Evolutionary conservation across 2,113 vertebrate species (phyloP).

Genomic region (Trinectes maculatus): DNA sequence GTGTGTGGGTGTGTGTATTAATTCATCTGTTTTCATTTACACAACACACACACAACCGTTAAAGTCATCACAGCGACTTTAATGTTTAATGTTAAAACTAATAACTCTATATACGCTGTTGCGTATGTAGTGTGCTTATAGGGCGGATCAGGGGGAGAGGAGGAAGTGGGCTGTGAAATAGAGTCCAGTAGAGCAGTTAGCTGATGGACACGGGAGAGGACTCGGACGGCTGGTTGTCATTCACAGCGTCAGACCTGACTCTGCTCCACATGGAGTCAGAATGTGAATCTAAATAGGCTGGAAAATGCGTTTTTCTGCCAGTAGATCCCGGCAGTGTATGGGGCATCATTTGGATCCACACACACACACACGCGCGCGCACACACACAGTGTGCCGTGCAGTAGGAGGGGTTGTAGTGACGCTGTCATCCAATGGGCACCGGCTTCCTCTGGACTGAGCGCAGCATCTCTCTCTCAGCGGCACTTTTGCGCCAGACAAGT

Average conservation of each 20-base stretch:
- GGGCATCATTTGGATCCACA: conserved; percentile 34
- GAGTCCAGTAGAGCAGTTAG: conserved; percentile 50
- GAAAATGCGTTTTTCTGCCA: conserved; percentile 55
- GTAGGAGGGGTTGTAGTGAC: conserved; percentile 82
- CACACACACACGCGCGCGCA: conserved; percentile 25
- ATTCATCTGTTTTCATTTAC: conserved; percentile 37
- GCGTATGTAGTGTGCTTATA: conserved; percentile 29
- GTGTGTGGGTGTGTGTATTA: no score
- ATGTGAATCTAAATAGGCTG: conserved; percentile 70
- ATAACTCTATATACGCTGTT: conserved; percentile 46
- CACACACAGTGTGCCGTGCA: conserved; percentile 31
- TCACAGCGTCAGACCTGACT: conserved; percentile 52
- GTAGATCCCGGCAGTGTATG: conserved; percentile 37
- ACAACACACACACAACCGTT: conserved; percentile 29
- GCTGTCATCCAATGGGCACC: conserved; percentile 71
- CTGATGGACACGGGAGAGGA: conserved; percentile 68
- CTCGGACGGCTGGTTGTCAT: conserved; percentile 64
- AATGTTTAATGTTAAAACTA: conserved; percentile 59
- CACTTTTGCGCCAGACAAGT: conserved; percentile 81
- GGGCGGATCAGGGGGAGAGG: conserved; percentile 62
- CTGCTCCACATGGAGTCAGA: conserved; percentile 52
- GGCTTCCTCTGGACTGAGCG: conserved; percentile 72
- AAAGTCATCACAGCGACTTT: conserved; percentile 45
- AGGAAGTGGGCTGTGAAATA: conserved; percentile 77
- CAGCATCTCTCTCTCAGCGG: conserved; percentile 81